Base-by-base conservation (phyloP, 1,140 invertebrate genomes). In the Drosophila nigrodunni region DNA sequence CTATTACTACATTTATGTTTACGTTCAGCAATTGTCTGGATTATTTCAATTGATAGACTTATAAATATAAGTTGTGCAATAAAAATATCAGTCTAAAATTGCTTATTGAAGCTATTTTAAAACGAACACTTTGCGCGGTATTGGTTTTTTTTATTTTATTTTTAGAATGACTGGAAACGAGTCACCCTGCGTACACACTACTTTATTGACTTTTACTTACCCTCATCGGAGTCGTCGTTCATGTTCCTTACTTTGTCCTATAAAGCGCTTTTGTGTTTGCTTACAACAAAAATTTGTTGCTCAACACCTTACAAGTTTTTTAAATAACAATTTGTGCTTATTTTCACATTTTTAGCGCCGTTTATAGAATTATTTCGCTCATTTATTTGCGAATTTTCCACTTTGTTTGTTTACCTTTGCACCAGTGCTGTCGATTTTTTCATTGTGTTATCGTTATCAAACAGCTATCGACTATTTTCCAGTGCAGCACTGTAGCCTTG, bases 161-260 rank as follows among this genome's bases (percentile, higher is more conserved):
- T 11, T 7, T 10, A 7, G 0, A 2, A 37, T 70, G 25, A 30
- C 6, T 30, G 0, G 30, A 15, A 9, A 1, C 9, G 47, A n/a
- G 21, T 59, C 76, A 72, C 73, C 67, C 73, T 81, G 65, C 69
- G 43, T 25, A 7, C 30, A 18, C 11, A 7, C 15, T 50, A 52
- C 4, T 59, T 43, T 68, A 68, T 52, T 68, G 59, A 58, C 55
- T 58, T 58, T 72, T 60, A 78, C 79, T 69, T 59, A 91, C 88
- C 88, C 73, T 91, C 88, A 47, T 91, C 88, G 7, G 87, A 90
- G 74, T 91, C 88, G 43, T 74, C 88, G 43, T 46, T 47, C 13
- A 35, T 11, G 30, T 62, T 71, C 78, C 75, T 80, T 54, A 35
- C 67, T 60, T 55, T n/a, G 34, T 50, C 52, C 57, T 72, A 71